These are phyloP conservation scores for Pitangus sulphuratus DNA, from an alignment of 2,797 vertebrate species.

Conservation along the genomic window DNA sequence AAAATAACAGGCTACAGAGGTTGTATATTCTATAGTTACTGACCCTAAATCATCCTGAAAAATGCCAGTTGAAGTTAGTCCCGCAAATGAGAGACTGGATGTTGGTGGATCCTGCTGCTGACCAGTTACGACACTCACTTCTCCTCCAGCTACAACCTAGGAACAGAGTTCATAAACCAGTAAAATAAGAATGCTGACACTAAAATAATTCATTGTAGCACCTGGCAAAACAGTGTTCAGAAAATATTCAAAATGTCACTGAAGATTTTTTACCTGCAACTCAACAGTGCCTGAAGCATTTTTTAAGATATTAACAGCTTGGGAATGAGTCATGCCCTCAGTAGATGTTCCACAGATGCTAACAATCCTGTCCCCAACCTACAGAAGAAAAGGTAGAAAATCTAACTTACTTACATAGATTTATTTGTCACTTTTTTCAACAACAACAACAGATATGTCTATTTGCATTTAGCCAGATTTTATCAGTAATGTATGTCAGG, in stretches of 20 bases:
- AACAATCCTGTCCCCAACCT: conserved; percentile 96
- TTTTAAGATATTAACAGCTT: conserved; percentile 92
- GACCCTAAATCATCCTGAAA: conserved; percentile 97
- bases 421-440: background rate
- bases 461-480: background rate
- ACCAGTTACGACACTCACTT: conserved; percentile 88
- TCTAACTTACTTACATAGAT: background rate
- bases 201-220: background rate
- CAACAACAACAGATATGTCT: background rate
- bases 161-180: background rate
- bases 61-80: conserved; percentile 85
- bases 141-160: conserved; percentile 90
- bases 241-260: background rate
- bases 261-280: conserved; percentile 84
- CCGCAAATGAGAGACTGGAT: conserved; percentile 68
- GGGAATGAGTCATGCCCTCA: conserved; percentile 92
- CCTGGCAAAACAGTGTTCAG: background rate
- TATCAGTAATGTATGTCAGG: background rate
- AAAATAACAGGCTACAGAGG: background rate
- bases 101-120: conserved; percentile 82
- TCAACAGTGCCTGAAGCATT: conserved; percentile 88
- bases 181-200: background rate
- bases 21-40: background rate
- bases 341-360: conserved; percentile 90
- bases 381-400: conserved; percentile 13